A percentile compares a stretch with the other conserved stretches of the same genome.
These are phyloP conservation scores for Drosophila ercepeae DNA, from an alignment of 1,140 invertebrate genomes.

Conservation along the genomic window DNA sequence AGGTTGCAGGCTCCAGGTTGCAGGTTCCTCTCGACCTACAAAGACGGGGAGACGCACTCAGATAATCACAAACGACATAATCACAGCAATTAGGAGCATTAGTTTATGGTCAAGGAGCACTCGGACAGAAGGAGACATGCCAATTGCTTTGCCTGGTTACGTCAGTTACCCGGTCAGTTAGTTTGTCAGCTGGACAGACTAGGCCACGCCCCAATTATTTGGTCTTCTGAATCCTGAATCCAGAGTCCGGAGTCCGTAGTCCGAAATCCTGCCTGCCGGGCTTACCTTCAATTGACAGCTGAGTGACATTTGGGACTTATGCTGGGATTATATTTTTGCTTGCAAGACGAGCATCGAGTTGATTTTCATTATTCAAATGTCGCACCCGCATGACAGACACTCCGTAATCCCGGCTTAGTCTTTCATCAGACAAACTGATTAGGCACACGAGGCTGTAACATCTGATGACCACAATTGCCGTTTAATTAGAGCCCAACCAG, in stretches of 20 bases:
- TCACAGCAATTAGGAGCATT: slow-evolving; percentile 74
- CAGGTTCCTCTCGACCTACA: not conserved
- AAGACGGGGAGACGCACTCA: slow-evolving; percentile 28
- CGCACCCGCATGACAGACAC: slow-evolving; percentile 44
- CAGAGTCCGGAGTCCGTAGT: too few relatives aligned
- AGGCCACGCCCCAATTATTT: slow-evolving; percentile 40
- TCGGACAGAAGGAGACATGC: slow-evolving; percentile 4
- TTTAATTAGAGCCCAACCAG: slow-evolving; percentile 62
- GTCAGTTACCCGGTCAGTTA: slow-evolving; percentile 36
- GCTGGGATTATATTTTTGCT: slow-evolving; percentile 58
- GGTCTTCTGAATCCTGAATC: not conserved
- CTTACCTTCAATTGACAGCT: slow-evolving; percentile 54
- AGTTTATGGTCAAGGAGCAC: slow-evolving; percentile 61
- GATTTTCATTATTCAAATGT: slow-evolving; percentile 71
- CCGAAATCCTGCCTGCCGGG: slow-evolving; percentile 14
- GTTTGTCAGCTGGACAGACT: slow-evolving; percentile 23
- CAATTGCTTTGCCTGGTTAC: slow-evolving; percentile 33
- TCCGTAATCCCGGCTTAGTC: slow-evolving; percentile 59
- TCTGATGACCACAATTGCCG: slow-evolving; percentile 56
- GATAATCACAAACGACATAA: slow-evolving; percentile 74
- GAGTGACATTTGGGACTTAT: slow-evolving; percentile 51
- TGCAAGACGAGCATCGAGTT: slow-evolving; percentile 42
- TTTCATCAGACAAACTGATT: slow-evolving; percentile 68
- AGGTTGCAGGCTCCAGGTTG: too few relatives aligned
- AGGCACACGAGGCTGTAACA: slow-evolving; percentile 35